Evolutionary conservation across 2,113 vertebrate genomes (phyloP), one percentile per base, ranked within the genome.

Genomic region (Pyxicephalus adspersus): DNA sequence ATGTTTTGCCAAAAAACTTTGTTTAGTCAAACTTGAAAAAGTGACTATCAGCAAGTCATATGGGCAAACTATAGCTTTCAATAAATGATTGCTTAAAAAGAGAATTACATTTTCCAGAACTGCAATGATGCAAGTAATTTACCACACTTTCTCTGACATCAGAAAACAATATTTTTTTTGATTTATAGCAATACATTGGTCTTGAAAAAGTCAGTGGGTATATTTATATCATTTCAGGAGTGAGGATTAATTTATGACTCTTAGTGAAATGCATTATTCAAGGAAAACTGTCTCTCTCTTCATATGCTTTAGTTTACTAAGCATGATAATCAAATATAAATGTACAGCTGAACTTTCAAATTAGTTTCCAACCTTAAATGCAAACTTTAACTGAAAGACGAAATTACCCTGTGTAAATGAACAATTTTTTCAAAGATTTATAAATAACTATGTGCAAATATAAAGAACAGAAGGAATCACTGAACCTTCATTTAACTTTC

Each of bases 71-170:
- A 18, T 57, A 79, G 22, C 29, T 68, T 79, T 68, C 70, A 58
- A 79, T n/a, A 60, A 68, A 57, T 55, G 64, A 68, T 79, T 79
- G 22, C 54, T 68, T 67, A 78, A 78, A 9, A 51, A 52, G 51
- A 77, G 63, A 57, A 68, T 66, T 57, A 68, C 54, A 60, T 66
- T 73, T 79, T 11, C 64, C 77, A 68, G 52, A 52, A 79, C 26
- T 45, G 65, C 29, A 50, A 31, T 58, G 64, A 45, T 77, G 61
- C 18, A 66, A 65, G 63, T 55, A 50, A 68, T 79, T 60, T 60
- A 68, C 54, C 52, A 79, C 64, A 34, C 77, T 58, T 60, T 68
- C n/a, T 50, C 22, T 79, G 64, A 29, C 22, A 68, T 79, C 54
- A 50, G 18, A 68, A 79, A 79, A 68, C 31, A 79, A 60, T 68